Evolutionary conservation across 2,113 vertebrate genomes (phyloP), one percentile per base, ranked within the genome.

Genomic region (Campylorhamphus procurvoides): DNA sequence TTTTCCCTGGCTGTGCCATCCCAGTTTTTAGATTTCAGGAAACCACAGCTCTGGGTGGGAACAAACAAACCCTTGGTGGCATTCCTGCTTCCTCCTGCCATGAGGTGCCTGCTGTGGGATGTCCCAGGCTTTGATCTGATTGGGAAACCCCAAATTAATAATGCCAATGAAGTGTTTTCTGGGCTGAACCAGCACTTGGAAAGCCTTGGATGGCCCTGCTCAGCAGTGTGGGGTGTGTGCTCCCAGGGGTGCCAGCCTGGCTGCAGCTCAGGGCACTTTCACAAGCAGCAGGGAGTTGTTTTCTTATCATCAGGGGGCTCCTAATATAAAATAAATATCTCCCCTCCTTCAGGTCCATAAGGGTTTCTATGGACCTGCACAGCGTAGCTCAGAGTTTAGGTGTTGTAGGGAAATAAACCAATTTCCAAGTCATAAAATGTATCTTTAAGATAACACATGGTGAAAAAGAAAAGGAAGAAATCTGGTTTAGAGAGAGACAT

Each of bases 41-140:
- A 82, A 35, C 6, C 8, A 22, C 25, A 56, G 22, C 10, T 58
- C 16, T 37, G 28, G n/a, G 7, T 39, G 35, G 33, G 27, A 47
- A 23, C 13, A 44, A 0, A 37, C 47, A 33, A 40, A 40, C 40
- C 40, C 19, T 24, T 29, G 3, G 39, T 18, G 55, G 27, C 16
- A 4, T 66, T 59, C 18, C 35, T 29, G 40, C 66, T 55, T 44
- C 24, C 46, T 79, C 9, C 24, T 12, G 37, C 37, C 37, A 9
- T 37, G 37, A 37, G 37, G 37, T 37, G 37, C 37, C 37, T 37
- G 13, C 2, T 20, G 42, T 18, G 17, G 42, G 40, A 40, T 44
- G 42, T 11, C 18, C 12, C 27, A 7, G 25, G 29, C 20, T 11
- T 20, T 5, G 1, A 4, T 47, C 49, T 24, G 35, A 0, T 28